phyloP scores from a whole-genome alignment of 2,113 vertebrate species.

The Thamnaconus septentrionalis region DNA sequence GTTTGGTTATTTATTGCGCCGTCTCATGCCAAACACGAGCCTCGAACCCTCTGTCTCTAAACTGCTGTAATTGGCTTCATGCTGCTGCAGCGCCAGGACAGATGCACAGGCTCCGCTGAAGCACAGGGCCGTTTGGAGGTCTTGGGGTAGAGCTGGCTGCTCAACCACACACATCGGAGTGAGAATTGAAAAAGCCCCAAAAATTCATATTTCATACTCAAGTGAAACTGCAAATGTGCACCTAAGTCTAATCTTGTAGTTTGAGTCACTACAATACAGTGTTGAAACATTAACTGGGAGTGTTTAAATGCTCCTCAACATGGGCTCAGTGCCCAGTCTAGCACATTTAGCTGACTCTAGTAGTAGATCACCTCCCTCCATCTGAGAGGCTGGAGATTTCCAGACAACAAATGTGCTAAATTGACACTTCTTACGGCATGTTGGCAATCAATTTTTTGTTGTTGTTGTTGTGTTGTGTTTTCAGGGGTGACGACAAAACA shows the following conservation, averaged over 20 bases:
- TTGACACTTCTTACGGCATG: constrained; percentile 19
- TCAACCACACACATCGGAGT: too few relatives aligned
- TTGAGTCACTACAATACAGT: too few relatives aligned
- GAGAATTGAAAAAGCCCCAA: too few relatives aligned
- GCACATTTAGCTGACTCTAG: constrained; percentile 6
- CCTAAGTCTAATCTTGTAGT: too few relatives aligned
- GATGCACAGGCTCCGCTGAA: constrained; percentile 67
- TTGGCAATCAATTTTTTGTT: neutral
- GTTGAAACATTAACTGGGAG: too few relatives aligned
- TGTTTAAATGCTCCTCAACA: neutral
- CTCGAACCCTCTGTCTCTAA: constrained; percentile 78
- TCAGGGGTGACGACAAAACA: neutral
- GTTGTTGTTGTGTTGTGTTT: neutral
- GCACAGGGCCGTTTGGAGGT: too few relatives aligned
- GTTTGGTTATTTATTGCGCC: constrained; percentile 76
- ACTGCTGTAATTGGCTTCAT: constrained; percentile 80
- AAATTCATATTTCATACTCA: too few relatives aligned
- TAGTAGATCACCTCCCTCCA: constrained; percentile 38
- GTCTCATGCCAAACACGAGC: constrained; percentile 65
- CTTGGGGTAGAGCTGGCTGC: too few relatives aligned
- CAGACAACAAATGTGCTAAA: constrained; percentile 29
- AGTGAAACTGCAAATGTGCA: too few relatives aligned
- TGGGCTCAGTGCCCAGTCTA: constrained; percentile 31
- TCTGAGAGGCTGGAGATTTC: constrained; percentile 11
- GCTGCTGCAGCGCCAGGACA: constrained; percentile 72